These are phyloP conservation scores for Calcarius lapponicus DNA, from an alignment of 2,797 vertebrate genomes.

Conservation along the genomic window DNA sequence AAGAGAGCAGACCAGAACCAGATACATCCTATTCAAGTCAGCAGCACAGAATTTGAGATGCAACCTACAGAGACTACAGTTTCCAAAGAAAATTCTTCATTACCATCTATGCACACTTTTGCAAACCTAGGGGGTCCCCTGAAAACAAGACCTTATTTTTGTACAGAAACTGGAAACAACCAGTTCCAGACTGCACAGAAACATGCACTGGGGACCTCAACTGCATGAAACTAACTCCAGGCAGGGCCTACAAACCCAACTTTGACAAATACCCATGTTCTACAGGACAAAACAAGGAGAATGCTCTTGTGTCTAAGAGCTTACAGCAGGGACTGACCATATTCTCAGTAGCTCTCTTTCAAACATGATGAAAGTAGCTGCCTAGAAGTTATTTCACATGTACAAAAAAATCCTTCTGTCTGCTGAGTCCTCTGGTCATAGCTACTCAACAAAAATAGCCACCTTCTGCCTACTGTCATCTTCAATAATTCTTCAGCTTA, in stretches of 20 bases:
- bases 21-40: neutral
- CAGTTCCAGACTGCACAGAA: neutral
- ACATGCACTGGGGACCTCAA: neutral
- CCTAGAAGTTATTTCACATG: neutral
- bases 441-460: neutral
- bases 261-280: neutral
- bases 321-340: neutral
- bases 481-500: neutral
- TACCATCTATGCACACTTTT: neutral
- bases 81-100: neutral
- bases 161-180: neutral
- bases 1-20: neutral
- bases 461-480: neutral
- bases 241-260: neutral
- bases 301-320: neutral
- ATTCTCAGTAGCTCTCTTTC: neutral
- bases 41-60: neutral
- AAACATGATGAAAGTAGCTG: neutral
- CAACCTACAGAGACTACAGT: neutral
- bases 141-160: neutral
- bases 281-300: neutral
- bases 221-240: neutral
- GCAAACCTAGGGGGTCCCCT: neutral
- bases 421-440: neutral
- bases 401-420: neutral